phyloP scores from a whole-genome alignment of 2,797 vertebrate species.

The Oreortyx pictus region DNA sequence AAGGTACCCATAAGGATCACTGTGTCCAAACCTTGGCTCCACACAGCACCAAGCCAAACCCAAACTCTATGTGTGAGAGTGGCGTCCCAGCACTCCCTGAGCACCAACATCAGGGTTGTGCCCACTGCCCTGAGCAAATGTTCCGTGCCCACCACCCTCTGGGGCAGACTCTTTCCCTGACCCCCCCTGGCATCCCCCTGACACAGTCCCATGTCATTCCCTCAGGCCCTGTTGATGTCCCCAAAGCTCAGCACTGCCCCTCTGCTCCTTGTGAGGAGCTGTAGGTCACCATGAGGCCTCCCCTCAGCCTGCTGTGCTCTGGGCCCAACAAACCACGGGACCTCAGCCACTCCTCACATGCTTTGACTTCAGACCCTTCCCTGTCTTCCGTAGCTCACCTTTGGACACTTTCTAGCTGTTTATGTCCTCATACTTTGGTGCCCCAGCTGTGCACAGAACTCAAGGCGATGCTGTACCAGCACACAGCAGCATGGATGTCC shows the following conservation, averaged over 20 bases:
- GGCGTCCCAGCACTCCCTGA: too few species aligned
- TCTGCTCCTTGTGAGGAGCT: neutral
- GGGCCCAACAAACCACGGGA: neutral
- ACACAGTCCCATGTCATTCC: neutral
- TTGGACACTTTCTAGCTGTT: neutral
- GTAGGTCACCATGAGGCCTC: neutral
- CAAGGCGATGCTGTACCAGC: neutral
- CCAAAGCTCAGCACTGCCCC: neutral
- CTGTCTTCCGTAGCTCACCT: neutral
- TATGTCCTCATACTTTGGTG: neutral
- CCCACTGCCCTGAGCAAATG: too few species aligned
- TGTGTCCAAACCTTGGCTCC: too few species aligned
- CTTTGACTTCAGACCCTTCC: neutral
- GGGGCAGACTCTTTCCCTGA: too few species aligned
- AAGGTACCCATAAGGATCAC: too few species aligned
- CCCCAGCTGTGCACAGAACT: neutral
- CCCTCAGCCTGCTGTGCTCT: neutral
- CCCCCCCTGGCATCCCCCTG: too few species aligned
- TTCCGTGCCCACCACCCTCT: too few species aligned
- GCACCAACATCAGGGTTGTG: too few species aligned
- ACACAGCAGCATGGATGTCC: neutral
- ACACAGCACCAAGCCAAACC: too few species aligned
- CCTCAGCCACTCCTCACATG: neutral
- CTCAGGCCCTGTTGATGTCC: neutral
- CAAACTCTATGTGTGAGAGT: too few species aligned